Evolutionary conservation across 2,888 invertebrate genomes (phyloP), one percentile per base, ranked within the genome.

Genomic region (Mythimna impura): DNA sequence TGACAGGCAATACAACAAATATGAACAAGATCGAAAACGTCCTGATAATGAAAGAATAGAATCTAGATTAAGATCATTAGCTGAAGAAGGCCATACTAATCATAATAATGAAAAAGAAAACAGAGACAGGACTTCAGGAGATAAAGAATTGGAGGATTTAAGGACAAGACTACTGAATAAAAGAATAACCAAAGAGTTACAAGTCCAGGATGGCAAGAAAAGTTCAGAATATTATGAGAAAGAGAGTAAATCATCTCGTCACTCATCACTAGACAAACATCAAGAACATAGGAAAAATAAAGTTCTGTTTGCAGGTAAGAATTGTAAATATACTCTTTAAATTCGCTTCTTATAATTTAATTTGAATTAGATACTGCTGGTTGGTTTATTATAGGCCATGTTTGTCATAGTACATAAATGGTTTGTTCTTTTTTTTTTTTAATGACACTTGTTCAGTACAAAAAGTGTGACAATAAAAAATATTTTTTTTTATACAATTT

Each of bases 111-210:
- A 96, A 89, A 96, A 96, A 88, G 96, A 96, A 89, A 95, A 95
- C 80, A 93, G 95, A 73, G 95, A 95, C 73, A 93, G 92, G 80
- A 92, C 93, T 50, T 94, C 96, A 64, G 97, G 97, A 64, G 97
- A 96, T 81, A 96, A 97, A 83, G 97, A 98, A 73, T 95, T 98
- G 76, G 98, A 98, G 90, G 98, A 98, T 93, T 95, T 98, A 89
- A 96, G 98, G 84, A 98, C 97, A 86, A 97, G 98, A 88, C 94
- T 98, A 81, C 91, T 98, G 34, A 97, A 97, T 90, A 98, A 98
- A 92, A 95, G 97, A 85, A 97, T 97, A 92, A 97, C 96, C 88
- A 98, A 97, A 87, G 97, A 97, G 74, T 96, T 97, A 71, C 97
- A 97, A 72, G 96, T 90, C 75, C 96, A 97, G 80, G 94, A 96